Base-by-base conservation (phyloP, 2,888 invertebrate genomes). In the Rosalia funebris region DNA sequence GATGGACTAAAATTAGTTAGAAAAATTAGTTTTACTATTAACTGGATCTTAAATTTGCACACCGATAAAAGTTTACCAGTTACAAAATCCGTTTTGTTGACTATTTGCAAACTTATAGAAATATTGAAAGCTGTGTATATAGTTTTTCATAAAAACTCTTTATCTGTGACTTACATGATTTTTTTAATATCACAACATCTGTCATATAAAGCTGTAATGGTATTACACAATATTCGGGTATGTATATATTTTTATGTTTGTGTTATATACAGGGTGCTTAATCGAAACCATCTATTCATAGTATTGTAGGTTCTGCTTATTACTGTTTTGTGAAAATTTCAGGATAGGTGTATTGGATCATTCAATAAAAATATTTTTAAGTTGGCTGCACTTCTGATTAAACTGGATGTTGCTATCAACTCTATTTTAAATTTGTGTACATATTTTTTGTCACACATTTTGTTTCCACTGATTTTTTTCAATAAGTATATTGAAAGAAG, bases 111-210 rank as follows among this genome's bases (percentile, higher is more conserved):
- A 73, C 84, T 95, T 16, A 85, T 94, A 55, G 94, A 96, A 79
- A 84, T 93, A 62, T 81, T 95, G 32, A 93, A 94, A 82, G 86
- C 89, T 20, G 84, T 96, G 65, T 89, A 91, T 75, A 85, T 87
- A 66, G 87, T 87, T 10, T 90, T 92, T 70, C 85, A 87, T 54
- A 83, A 88, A 34, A 87, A 93, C 76, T 85, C 88, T 45, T 84
- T 89, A 63, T 84, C 88, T 65, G 86, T 96, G 50, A 86, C 90
- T 14, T 89, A 90, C 74, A 88, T 91, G 9, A 84, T 91, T 53
- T 88, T 89, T 71, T 89, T 93, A 79, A 88, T 93, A 42, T 81
- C 90, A 11, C 95, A 96, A 75, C 91, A 94, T 81, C 83, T 93
- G 39, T 85, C 89, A 67, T 91, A 91, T 79, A 91, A 91, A 79